phyloP scores from a whole-genome alignment of 2,888 invertebrate genomes.

The Acrobasis consociella region DNA sequence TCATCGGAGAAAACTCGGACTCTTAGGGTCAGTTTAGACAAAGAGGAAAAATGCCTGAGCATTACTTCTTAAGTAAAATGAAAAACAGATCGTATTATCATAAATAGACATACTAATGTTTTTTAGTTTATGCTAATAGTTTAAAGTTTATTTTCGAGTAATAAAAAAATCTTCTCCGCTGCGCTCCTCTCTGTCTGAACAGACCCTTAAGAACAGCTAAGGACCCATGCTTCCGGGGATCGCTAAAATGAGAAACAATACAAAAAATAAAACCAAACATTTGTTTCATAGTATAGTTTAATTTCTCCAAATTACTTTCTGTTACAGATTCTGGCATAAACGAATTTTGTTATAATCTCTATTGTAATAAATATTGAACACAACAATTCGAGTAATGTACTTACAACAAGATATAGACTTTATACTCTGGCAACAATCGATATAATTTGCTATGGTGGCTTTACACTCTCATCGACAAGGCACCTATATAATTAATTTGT shows the following conservation, averaged over 20 bases:
- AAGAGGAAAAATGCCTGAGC: too few species aligned
- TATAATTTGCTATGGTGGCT: conserved; percentile 41
- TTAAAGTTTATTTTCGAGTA: too few species aligned
- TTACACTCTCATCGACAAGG: not conserved
- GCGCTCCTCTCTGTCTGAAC: too few species aligned
- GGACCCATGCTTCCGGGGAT: not conserved
- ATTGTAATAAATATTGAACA: conserved; percentile 19
- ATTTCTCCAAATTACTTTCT: conserved; percentile 39
- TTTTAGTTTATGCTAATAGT: too few species aligned
- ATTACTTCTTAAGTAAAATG: too few species aligned
- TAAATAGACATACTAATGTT: too few species aligned
- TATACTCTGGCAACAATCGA: conserved; percentile 43
- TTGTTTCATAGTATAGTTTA: conserved; percentile 35
- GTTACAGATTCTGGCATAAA: conserved; percentile 32
- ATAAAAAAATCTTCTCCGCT: too few species aligned
- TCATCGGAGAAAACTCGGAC: too few species aligned
- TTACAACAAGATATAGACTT: conserved; percentile 32
- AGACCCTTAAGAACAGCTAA: too few species aligned
- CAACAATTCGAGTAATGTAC: conserved; percentile 15
- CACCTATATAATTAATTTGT: not conserved
- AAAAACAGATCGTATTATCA: too few species aligned
- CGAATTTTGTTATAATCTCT: conserved; percentile 8
- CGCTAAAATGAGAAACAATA: not conserved
- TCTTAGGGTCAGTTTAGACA: too few species aligned
- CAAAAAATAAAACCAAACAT: conserved; percentile 6